phyloP scores from a whole-genome alignment of 2,888 invertebrate species.

The Cabera pusaria region DNA sequence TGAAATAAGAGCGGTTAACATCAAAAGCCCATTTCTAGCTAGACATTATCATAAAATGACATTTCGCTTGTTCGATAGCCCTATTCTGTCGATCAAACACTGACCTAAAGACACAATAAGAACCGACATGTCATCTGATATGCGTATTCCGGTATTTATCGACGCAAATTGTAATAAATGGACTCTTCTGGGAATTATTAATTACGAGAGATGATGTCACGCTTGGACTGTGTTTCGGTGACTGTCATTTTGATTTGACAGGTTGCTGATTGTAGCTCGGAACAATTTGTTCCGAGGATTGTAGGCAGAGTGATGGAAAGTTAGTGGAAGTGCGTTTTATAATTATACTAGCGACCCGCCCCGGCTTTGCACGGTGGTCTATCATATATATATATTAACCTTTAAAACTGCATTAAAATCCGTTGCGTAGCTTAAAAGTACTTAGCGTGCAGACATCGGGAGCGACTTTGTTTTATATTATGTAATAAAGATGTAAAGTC shows the following conservation, averaged over 20 bases:
- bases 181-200: slow-evolving; percentile 40
- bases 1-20: slow-evolving; percentile 40
- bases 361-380: too few species aligned
- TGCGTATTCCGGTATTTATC: slow-evolving; percentile 31
- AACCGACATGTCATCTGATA: slow-evolving; percentile 39
- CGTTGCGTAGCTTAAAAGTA: too few species aligned
- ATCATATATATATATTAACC: too few species aligned
- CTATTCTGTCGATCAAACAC: slow-evolving; percentile 31
- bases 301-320: too few species aligned
- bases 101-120: slow-evolving; percentile 46
- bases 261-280: too few species aligned
- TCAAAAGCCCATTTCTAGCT: slow-evolving; percentile 34
- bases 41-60: slow-evolving; percentile 34
- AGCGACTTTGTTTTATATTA: too few species aligned
- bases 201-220: slow-evolving; percentile 29
- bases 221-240: slow-evolving; percentile 24
- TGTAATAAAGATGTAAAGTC: too few species aligned
- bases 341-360: too few species aligned
- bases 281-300: too few species aligned
- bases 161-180: slow-evolving; percentile 37
- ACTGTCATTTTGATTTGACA: slow-evolving; percentile 11
- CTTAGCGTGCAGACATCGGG: too few species aligned
- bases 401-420: too few species aligned
- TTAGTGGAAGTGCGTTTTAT: too few species aligned
- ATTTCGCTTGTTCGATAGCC: slow-evolving; percentile 42